Conservation (phyloP, 2,888 invertebrate genomes). For the Noctua janthe region DNA sequence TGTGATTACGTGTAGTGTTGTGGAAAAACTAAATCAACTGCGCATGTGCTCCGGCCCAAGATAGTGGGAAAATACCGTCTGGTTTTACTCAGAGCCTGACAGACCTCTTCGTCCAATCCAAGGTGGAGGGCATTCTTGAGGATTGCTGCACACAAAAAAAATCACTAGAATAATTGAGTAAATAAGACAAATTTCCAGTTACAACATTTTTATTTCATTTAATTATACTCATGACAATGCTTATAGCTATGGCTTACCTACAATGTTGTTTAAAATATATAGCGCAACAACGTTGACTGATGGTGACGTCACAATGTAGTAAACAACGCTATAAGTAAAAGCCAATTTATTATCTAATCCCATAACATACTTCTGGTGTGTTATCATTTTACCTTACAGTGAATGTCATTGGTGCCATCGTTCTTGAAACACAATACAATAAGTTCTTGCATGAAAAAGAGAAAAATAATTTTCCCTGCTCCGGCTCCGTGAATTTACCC, state of each 20-base stretch:
- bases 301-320: conserved; percentile 56
- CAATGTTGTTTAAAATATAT: conserved; percentile 67
- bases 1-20: too few relatives aligned
- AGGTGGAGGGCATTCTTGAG: background rate
- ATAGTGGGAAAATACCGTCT: background rate
- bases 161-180: background rate
- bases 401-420: conserved; percentile 76
- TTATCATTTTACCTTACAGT: conserved; percentile 89
- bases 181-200: conserved; percentile 56
- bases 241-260: conserved; percentile 67
- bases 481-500: background rate
- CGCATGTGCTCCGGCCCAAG: background rate
- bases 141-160: background rate
- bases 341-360: conserved; percentile 71
- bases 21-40: too few relatives aligned
- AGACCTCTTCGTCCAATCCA: background rate
- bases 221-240: conserved; percentile 70
- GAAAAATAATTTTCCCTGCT: too few relatives aligned
- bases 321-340: conserved; percentile 68
- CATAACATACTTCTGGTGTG: conserved; percentile 85
- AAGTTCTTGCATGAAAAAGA: background rate
- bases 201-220: conserved; percentile 72
- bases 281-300: conserved; percentile 42
- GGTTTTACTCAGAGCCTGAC: background rate
- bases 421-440: conserved; percentile 78